A percentile compares a stretch with the other conserved stretches of the same genome.
Conservation (phyloP, 2,888 invertebrate species). For the Tiliacea aurago region DNA sequence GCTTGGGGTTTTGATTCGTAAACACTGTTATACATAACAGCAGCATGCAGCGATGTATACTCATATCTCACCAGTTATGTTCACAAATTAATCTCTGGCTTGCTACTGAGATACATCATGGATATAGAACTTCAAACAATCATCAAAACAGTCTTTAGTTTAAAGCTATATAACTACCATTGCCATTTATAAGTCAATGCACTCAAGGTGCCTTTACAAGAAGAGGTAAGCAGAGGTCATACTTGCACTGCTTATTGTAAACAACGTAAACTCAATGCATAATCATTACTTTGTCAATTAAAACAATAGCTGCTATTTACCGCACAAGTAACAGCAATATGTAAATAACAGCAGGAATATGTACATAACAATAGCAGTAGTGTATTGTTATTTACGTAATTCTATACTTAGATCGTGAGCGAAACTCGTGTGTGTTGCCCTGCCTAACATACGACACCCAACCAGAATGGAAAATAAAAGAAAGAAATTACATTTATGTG, state of each 20-base stretch:
- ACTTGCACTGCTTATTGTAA: constrained; percentile 7
- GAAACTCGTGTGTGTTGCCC: not conserved
- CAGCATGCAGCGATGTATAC: not conserved
- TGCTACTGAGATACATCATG: not conserved
- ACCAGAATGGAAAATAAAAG: not conserved
- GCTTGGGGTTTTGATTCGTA: not conserved
- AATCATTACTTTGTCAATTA: constrained; percentile 44
- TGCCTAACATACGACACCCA: too few relatives aligned
- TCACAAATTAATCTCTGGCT: not conserved
- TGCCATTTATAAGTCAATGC: constrained; percentile 38
- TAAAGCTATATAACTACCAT: not conserved
- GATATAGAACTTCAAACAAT: not conserved
- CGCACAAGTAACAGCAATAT: constrained; percentile 11
- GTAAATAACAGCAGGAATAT: constrained; percentile 23
- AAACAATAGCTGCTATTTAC: constrained; percentile 46
- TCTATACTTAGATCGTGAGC: constrained; percentile 13
- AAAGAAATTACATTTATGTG: not conserved
- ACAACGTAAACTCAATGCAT: constrained; percentile 38
- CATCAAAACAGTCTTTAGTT: not conserved
- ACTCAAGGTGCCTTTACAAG: constrained; percentile 39
- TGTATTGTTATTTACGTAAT: constrained; percentile 32
- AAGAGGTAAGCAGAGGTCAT: constrained; percentile 42
- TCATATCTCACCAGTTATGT: too few relatives aligned
- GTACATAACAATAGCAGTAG: constrained; percentile 19
- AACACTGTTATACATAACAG: not conserved